Conservation (phyloP, 2,797 vertebrate genomes). For the Morelia viridis region DNA sequence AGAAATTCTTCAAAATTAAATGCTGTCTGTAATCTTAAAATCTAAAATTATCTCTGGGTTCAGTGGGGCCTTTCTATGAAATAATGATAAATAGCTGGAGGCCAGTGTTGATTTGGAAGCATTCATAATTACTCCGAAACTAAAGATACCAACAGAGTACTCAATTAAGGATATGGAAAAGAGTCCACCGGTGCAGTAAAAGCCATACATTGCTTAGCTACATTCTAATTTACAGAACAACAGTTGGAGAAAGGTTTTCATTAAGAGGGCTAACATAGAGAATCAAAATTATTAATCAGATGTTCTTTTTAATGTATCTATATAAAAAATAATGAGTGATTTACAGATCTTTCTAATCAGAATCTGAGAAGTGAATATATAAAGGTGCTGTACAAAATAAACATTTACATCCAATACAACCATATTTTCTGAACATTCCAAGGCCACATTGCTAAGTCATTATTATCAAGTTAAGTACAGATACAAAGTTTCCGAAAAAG, state of each 20-base stretch:
- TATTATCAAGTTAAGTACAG: conserved; percentile 68
- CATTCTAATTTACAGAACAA: not conserved
- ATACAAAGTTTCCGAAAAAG: conserved; percentile 69
- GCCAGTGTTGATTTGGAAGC: not conserved
- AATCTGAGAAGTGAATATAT: conserved; percentile 87
- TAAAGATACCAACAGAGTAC: not conserved
- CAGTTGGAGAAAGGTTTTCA: conserved; percentile 59
- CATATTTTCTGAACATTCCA: conserved; percentile 83
- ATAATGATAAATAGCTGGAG: not conserved
- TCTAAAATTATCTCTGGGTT: not conserved
- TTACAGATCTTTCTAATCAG: conserved; percentile 93
- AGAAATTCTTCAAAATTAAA: not conserved
- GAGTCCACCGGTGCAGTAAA: not conserved
- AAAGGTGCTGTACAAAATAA: conserved; percentile 99
- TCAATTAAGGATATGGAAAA: not conserved
- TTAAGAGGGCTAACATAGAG: not conserved
- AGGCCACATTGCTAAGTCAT: conserved; percentile 83
- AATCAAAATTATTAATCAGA: conserved; percentile 79
- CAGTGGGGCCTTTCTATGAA: not conserved
- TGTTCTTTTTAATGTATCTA: conserved; percentile 83
- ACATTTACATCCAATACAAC: conserved; percentile 97
- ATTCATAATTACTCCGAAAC: not conserved
- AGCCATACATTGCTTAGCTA: not conserved
- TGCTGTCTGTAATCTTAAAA: not conserved
- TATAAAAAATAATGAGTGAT: conserved; percentile 99